These are phyloP conservation scores for Florisuga fusca DNA, from an alignment of 2,797 vertebrate genomes.

Conservation along the genomic window DNA sequence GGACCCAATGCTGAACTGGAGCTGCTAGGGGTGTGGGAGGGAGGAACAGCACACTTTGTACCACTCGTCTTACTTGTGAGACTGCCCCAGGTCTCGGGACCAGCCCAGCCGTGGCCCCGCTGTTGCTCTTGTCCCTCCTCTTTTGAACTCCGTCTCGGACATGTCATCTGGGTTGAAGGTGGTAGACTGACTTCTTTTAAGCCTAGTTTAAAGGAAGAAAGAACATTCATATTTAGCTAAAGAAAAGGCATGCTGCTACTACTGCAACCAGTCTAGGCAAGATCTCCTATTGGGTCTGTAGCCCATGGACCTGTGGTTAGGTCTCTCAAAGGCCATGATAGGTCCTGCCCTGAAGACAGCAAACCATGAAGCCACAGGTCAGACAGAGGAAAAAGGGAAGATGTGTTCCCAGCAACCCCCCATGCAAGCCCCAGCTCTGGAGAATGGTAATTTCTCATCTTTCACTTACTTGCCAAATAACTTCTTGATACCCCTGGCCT, in stretches of 20 bases:
- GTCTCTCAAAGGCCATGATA: neutral
- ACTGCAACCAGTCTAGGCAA: neutral
- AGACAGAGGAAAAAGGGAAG: neutral
- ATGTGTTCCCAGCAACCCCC: neutral
- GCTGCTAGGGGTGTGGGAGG: rapidly evolving
- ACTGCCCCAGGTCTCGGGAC: constrained; percentile 93
- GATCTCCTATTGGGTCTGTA: neutral
- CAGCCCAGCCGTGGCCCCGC: constrained; percentile 95
- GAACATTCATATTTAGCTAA: neutral
- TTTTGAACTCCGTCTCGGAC: constrained; percentile 90
- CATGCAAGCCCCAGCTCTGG: neutral
- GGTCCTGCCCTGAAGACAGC: neutral
- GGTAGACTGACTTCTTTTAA: constrained; percentile 95
- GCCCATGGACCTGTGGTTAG: rapidly evolving
- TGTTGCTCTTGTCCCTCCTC: constrained; percentile 95
- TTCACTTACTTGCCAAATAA: constrained; percentile 92
- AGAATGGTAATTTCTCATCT: neutral
- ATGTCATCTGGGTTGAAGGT: constrained; percentile 94
- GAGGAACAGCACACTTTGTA: rapidly evolving
- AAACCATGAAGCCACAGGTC: rapidly evolving
- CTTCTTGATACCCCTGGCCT: constrained; percentile 93
- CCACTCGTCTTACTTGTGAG: constrained; percentile 79
- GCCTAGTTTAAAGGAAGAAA: constrained; percentile 75
- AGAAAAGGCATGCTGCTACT: neutral
- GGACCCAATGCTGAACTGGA: rapidly evolving